These are phyloP conservation scores for Pygmarrhopalites habei DNA, from an alignment of 1,140 invertebrate genomes.

Conservation along the genomic window DNA sequence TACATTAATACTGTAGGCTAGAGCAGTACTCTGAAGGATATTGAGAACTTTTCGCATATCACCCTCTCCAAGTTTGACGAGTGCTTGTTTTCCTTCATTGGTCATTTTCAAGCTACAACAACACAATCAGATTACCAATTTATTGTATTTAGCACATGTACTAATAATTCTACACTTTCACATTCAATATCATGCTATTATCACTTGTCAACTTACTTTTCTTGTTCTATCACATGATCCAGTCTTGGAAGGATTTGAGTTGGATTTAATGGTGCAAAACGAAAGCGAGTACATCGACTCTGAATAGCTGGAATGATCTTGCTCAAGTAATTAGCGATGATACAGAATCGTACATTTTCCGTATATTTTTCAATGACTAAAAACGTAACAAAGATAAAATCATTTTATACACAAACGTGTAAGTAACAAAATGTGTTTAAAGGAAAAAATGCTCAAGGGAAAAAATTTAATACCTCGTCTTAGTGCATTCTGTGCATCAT, in stretches of 20 bases:
- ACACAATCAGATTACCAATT: no score
- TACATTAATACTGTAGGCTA: slow-evolving; percentile 55
- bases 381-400: slow-evolving; percentile 41
- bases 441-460: slow-evolving; percentile 5
- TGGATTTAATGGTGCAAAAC: slow-evolving; percentile 81
- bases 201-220: slow-evolving; percentile 60
- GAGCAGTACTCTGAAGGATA: slow-evolving; percentile 84
- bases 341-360: slow-evolving; percentile 94
- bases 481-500: slow-evolving; percentile 97
- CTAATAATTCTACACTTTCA: no score
- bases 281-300: slow-evolving; percentile 93
- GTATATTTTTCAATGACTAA: slow-evolving; percentile 98
- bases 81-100: slow-evolving; percentile 81
- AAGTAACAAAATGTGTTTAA: not conserved
- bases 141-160: not conserved
- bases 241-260: slow-evolving; percentile 86
- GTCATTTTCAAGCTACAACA: slow-evolving; percentile 66
- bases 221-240: slow-evolving; percentile 72
- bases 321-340: slow-evolving; percentile 97
- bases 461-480: slow-evolving; percentile 67
- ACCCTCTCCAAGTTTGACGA: slow-evolving; percentile 83
- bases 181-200: not conserved
- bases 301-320: slow-evolving; percentile 98
- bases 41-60: slow-evolving; percentile 98
- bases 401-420: no score